phyloP scores from a whole-genome alignment of 2,113 vertebrate species.

The Hydrochoerus hydrochaeris region DNA sequence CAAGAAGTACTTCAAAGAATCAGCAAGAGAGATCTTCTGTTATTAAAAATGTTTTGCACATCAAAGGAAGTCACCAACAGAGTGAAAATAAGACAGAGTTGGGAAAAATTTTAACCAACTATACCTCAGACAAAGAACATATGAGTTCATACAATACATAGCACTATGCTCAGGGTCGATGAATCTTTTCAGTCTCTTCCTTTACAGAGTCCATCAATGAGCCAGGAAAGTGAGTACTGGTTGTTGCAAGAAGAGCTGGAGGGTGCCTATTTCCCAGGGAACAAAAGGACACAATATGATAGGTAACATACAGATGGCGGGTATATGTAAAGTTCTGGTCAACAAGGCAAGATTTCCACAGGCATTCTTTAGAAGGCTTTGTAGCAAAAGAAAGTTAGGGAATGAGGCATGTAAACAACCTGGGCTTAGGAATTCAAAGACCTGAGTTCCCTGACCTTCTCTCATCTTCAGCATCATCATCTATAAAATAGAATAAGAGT shows the following conservation, averaged over 20 bases:
- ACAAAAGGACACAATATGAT: background rate
- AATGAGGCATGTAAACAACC: background rate
- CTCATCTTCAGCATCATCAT: background rate
- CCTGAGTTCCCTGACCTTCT: background rate
- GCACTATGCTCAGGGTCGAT: background rate
- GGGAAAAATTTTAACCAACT: too few species aligned
- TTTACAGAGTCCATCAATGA: background rate
- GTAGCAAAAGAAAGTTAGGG: background rate
- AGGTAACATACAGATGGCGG: background rate
- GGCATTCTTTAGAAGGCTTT: background rate
- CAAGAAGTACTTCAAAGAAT: too few species aligned
- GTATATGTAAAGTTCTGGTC: background rate
- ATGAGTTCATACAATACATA: background rate
- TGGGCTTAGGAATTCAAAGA: background rate
- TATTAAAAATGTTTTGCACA: too few species aligned
- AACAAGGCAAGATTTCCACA: background rate
- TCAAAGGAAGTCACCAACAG: too few species aligned
- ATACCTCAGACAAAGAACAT: background rate
- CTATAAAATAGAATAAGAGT: background rate
- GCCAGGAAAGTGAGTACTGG: background rate
- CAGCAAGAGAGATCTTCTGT: too few species aligned
- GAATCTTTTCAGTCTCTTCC: background rate
- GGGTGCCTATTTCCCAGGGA: background rate
- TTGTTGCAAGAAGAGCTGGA: background rate
- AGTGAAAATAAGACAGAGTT: too few species aligned